A percentile compares a stretch with the other conserved stretches of the same genome.
phyloP scores from a whole-genome alignment of 2,888 invertebrate genomes.

The Phytoseiulus persimilis region DNA sequence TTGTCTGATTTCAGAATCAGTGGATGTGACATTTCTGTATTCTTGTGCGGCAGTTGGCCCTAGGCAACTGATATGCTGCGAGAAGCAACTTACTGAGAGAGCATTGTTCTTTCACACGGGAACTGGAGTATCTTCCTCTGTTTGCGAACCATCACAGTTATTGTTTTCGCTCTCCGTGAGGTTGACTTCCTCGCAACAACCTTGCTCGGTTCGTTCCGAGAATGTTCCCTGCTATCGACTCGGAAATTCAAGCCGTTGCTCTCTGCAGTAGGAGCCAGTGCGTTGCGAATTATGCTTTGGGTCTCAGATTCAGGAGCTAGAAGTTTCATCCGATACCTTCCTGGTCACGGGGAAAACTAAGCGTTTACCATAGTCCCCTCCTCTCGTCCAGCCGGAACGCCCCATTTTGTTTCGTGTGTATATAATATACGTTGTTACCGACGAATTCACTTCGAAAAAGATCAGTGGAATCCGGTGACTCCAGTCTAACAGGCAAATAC shows the following conservation, averaged over 20 bases:
- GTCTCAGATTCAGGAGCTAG: not conserved
- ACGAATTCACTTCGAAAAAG: no score
- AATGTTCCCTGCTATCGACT: no score
- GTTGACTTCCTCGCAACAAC: no score
- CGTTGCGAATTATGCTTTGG: not conserved
- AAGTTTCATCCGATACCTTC: not conserved
- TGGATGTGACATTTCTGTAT: not conserved
- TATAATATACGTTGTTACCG: not conserved
- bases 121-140: no score
- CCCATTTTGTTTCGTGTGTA: not conserved
- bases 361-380: not conserved
- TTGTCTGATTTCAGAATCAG: not conserved
- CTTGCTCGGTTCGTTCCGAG: no score
- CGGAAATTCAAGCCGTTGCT: not conserved
- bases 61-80: not conserved
- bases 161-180: no score
- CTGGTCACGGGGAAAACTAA: not conserved
- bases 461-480: no score
- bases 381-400: not conserved
- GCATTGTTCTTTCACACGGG: not conserved
- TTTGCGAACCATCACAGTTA: no score
- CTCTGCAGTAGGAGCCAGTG: not conserved
- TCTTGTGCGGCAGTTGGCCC: not conserved
- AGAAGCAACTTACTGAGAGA: not conserved
- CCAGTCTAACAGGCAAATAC: not conserved